Base-by-base conservation (phyloP, 2,888 invertebrate species). In the Sinohyriopsis cumingii region DNA sequence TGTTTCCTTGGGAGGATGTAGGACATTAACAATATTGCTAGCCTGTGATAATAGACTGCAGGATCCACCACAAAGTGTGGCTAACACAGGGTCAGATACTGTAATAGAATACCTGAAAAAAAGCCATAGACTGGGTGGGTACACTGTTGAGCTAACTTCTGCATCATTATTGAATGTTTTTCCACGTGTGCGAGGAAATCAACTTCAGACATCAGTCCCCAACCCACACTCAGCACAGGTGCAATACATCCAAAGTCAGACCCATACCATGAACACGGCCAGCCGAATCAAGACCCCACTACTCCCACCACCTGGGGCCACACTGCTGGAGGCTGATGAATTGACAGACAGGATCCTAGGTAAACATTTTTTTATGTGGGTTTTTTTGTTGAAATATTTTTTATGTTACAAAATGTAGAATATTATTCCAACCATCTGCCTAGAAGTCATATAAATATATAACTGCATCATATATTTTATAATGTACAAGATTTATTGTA, bases 221-320 rank as follows among this genome's bases (percentile, higher is more conserved):
- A 89, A 90, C 70, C 86, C 88, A 9, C 86, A 88, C 68, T 88
- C 89, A 5, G 87, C 88, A 19, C 85, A 88, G 68, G 86, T 85
- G 72, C 86, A 89, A 72, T 90, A 89, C 72, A 88, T 88, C 22
- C 89, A 90, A 74, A 82, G 84, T 59, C 89, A 90, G 77, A 90
- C 89, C 3, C 82, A 88, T 72, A 89, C 89, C 12, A 80, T 87
- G 12, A 87, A 88, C 71, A 88, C 89, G 24, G 84, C 89, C 6
- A 87, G 84, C 71, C 72, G 89, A 55, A 87, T 89, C 61, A 88
- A 88, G 77, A 89, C 89, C 5, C 90, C 90, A 2, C 75, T 90
- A 15, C 71, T 89, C 22, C 87, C 88, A n/a, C 89, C 90, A 6
- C 69, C 80, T 18, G 86, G 80, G 64, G 85, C 88, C 6, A 86